Evolutionary conservation across 2,797 vertebrate species (phyloP), one percentile per base, ranked within the genome.

Genomic region (Rhinoraja longicauda): DNA sequence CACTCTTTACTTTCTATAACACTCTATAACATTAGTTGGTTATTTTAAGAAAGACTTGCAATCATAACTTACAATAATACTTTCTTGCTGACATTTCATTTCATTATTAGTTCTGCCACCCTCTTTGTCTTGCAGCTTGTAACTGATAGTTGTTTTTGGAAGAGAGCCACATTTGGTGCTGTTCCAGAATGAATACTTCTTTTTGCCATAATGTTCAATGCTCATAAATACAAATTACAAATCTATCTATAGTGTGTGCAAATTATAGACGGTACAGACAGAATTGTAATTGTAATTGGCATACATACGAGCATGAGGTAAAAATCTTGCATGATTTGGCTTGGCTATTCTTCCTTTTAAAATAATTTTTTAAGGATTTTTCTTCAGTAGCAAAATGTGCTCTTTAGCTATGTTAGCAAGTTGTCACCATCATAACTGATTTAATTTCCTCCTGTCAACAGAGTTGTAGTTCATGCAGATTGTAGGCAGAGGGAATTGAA

Each of bases 401-500:
- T 9, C 21, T 45, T 24, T 15, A 10, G 39, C 19, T 39, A 67
- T 67, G 64, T 67, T 17, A 45, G 45, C 45, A 45, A 45, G 45
- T 45, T 90, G 32, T 39, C 81, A 59, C 9, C 53, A 59, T 53
- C 53, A 29, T 29, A 70, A 32, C 59, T 90, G 59, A 24, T 90
- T 90, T 70, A 21, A 90, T 70, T 36, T 90, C 70, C 86, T 21
- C 32, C 32, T 70, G n/a, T 70, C 86, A 90, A 90, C 64, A 90
- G 32, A 90, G 53, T 90, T 36, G 12, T 36, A 90, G 86, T 17
- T 21, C 32, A 70, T 57, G 39, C 19, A 45, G 19, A 26, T 29
- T 72, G 39, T 73, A 72, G 72, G 12, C 21, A 10, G 26, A 13
- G 67, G 26, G 67, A 73, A 39, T 86, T 62, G 32, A 64, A 73